Evolutionary conservation across 2,797 vertebrate genomes (phyloP).

Genomic region (Rhinophrynus dorsalis): DNA sequence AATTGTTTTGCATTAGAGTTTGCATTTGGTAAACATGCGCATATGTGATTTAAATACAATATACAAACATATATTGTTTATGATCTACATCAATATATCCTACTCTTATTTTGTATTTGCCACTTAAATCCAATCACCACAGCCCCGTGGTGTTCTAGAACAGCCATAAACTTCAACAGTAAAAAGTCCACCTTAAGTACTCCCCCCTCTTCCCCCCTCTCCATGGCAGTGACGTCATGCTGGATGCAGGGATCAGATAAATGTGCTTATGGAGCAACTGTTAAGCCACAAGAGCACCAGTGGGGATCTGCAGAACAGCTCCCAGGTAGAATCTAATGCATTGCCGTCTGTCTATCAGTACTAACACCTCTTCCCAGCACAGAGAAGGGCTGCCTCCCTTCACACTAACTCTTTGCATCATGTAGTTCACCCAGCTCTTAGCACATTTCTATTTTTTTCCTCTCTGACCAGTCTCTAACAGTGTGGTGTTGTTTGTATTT

Average conservation of each 20-base stretch:
- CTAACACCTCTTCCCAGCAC: slow-evolving; percentile 20
- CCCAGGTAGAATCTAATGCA: slow-evolving; percentile 49
- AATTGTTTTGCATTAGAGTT: too few relatives aligned
- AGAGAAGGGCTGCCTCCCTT: background rate
- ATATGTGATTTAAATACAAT: too few relatives aligned
- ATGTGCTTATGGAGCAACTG: slow-evolving; percentile 40
- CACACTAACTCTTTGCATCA: slow-evolving; percentile 20
- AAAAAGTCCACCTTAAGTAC: slow-evolving; percentile 51
- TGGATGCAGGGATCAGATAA: slow-evolving; percentile 49
- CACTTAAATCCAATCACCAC: too few relatives aligned
- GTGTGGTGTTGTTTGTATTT: slow-evolving; percentile 21
- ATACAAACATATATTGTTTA: too few relatives aligned
- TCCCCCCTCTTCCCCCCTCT: slow-evolving; percentile 11
- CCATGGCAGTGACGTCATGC: slow-evolving; percentile 36
- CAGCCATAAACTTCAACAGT: too few relatives aligned
- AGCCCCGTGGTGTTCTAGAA: too few relatives aligned
- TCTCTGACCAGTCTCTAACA: slow-evolving; percentile 26
- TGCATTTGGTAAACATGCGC: too few relatives aligned
- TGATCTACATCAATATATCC: too few relatives aligned
- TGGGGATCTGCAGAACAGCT: slow-evolving; percentile 30
- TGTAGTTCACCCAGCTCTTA: slow-evolving; percentile 6
- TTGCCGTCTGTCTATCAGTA: slow-evolving; percentile 22
- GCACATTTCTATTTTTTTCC: slow-evolving; percentile 4
- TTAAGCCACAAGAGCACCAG: slow-evolving; percentile 33
- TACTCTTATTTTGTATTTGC: too few relatives aligned